Evolutionary conservation across 2,888 invertebrate genomes (phyloP), one percentile per base, ranked within the genome.

Genomic region (Strigamia maritima): DNA sequence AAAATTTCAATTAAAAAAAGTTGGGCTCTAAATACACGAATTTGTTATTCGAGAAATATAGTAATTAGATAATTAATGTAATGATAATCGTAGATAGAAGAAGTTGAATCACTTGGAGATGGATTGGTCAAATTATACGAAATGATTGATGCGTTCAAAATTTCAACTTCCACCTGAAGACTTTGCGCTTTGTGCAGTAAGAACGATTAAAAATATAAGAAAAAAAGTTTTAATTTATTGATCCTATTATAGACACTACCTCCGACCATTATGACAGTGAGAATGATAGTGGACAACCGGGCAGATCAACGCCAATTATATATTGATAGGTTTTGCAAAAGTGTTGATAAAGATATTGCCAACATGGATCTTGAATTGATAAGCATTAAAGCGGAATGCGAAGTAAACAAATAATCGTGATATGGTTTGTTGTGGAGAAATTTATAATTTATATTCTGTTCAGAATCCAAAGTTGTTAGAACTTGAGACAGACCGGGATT

Each of bases 101-200:
- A 87, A 28, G 89, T 96, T 83, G 94, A 94, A 84, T 87, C 89
- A 75, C 89, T 91, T 38, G 87, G 94, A 6, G 93, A 94, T 84
- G 93, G 94, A 84, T 90, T 93, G 7, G 92, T 93, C 82, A 94
- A 95, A 83, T 86, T 94, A 80, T 93, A 94, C 84, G 92, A 94
- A 81, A 89, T 95, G 4, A 93, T 94, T 87, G 93, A 94, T 80
- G 92, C 93, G 84, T 95, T 91, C 85, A 87, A 89, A 31, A 92
- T 95, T 79, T 88, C 90, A 0, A n/a, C 90, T 93, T 77, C 90
- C 92, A 0, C 89, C 90, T 0, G 93, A 94, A 78, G 93, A 94
- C 26, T 75, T 75, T 75, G 75, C 75, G 3, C 31, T 75, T 19
- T 75, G 19, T 26, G 24, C 75, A 10, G 75, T 75, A 75, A 75